These are phyloP conservation scores for Solen grandis DNA, from an alignment of 1,140 invertebrate species.

Conservation along the genomic window DNA sequence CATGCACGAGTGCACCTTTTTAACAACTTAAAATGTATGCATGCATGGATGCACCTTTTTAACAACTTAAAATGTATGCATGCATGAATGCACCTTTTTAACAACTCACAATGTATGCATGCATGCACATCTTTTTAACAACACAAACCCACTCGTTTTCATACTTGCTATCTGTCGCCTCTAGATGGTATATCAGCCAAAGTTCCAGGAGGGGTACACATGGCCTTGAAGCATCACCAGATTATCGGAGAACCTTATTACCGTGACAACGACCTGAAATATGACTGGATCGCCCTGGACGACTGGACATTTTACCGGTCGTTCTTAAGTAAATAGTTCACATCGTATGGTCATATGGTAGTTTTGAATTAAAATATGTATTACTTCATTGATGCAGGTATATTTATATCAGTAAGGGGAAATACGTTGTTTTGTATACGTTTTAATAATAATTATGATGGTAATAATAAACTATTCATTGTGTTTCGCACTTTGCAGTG, in stretches of 20 bases:
- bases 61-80: too few species aligned
- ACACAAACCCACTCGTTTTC: too few species aligned
- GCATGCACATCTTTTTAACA: too few species aligned
- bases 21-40: too few species aligned
- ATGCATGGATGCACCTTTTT: too few species aligned
- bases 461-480: not conserved
- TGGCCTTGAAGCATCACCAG: constrained; percentile 2
- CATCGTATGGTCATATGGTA: not conserved
- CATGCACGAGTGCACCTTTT: too few species aligned
- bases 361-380: not conserved
- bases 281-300: constrained; percentile 12
- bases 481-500: too few species aligned
- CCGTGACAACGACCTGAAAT: constrained; percentile 26
- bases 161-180: too few species aligned
- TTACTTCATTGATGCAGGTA: not conserved
- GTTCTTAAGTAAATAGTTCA: constrained; percentile 7
- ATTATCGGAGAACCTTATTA: constrained; percentile 32
- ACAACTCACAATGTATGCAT: too few species aligned
- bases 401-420: not conserved
- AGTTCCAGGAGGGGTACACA: constrained; percentile 37
- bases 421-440: not conserved
- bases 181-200: not conserved
- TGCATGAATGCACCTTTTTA: too few species aligned
- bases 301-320: constrained; percentile 18
- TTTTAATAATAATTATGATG: not conserved